A percentile compares a stretch with the other conserved stretches of the same genome.
These are phyloP conservation scores for Oegoconia quadripuncta DNA, from an alignment of 2,888 invertebrate species.

Conservation along the genomic window DNA sequence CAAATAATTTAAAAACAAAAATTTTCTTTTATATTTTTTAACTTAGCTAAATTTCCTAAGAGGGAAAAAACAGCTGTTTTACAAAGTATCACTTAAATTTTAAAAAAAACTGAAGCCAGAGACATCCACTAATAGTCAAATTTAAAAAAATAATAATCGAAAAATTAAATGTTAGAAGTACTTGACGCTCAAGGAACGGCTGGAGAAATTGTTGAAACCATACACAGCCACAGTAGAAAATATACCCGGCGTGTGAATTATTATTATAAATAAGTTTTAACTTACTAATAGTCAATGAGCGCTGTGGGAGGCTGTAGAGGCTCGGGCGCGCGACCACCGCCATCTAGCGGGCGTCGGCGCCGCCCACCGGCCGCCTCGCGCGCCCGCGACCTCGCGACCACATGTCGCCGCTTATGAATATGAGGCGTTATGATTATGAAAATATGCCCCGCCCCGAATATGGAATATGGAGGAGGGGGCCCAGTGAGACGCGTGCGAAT, in stretches of 20 bases:
- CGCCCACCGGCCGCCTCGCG: constrained; percentile 58
- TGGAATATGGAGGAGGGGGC: constrained; percentile 81
- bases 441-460: constrained; percentile 80
- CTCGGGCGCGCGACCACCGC: constrained; percentile 59
- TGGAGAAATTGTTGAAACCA: background rate
- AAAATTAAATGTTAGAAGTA: too few species aligned
- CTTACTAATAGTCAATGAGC: constrained; percentile 62
- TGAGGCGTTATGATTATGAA: constrained; percentile 80
- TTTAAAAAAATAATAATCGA: too few species aligned
- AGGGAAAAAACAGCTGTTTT: too few species aligned
- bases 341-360: constrained; percentile 72
- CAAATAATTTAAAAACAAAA: too few species aligned
- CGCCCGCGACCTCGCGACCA: constrained; percentile 41
- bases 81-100: too few species aligned
- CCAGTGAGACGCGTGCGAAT: constrained; percentile 81
- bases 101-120: too few species aligned
- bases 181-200: too few species aligned
- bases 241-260: background rate
- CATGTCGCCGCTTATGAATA: constrained; percentile 78
- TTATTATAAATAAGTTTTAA: constrained; percentile 59
- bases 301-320: constrained; percentile 75
- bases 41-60: too few species aligned
- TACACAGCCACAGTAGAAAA: background rate
- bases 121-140: too few species aligned
- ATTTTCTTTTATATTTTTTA: too few species aligned